Base-by-base conservation (phyloP, 2,113 vertebrate species). In the Arothron firmamentum region DNA sequence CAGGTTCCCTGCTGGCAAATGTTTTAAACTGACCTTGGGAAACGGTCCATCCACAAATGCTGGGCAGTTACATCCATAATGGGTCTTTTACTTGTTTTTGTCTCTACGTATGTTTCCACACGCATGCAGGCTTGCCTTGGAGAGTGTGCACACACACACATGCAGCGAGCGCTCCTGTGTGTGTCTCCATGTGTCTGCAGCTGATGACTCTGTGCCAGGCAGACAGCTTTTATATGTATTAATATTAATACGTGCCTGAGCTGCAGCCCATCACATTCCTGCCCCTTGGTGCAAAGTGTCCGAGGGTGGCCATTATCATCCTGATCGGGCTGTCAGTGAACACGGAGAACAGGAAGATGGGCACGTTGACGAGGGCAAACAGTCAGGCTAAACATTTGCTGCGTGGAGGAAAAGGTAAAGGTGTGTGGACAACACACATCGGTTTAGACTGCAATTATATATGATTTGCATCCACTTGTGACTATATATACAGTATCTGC, bases 161-260 rank as follows among this genome's bases (percentile, higher is more conserved):
- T 68, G 59, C 62, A 62, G 62, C 62, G 59, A 62, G 66, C 60
- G 63, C 56, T 43, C 25, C 31, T 47, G 59, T 56, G 65, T 50
- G 65, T 70, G 65, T 65, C 28, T 43, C 66, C 21, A 46, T 56
- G 66, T 65, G 65, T 70, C 65, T 65, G 42, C 72, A 41, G 81
- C 83, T 74, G 82, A 84, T 81, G 84, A 85, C 77, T 86, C 67
- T 65, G 77, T 83, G 87, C 83, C 87, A 86, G 87, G 80, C 78
- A 63, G 69, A 79, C 75, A 72, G 87, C 85, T 90, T 91, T 91
- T 90, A 90, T 83, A 89, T 73, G 75, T 89, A 91, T 91, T 91
- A 91, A 91, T 92, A 92, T 92, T 91, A 90, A 92, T 91, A 90
- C 82, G 71, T 79, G 72, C 78, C 77, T 77, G 86, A 84, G 83